Evolutionary conservation across 2,797 vertebrate species (phyloP), one percentile per base, ranked within the genome.

Genomic region (Oreortyx pictus): DNA sequence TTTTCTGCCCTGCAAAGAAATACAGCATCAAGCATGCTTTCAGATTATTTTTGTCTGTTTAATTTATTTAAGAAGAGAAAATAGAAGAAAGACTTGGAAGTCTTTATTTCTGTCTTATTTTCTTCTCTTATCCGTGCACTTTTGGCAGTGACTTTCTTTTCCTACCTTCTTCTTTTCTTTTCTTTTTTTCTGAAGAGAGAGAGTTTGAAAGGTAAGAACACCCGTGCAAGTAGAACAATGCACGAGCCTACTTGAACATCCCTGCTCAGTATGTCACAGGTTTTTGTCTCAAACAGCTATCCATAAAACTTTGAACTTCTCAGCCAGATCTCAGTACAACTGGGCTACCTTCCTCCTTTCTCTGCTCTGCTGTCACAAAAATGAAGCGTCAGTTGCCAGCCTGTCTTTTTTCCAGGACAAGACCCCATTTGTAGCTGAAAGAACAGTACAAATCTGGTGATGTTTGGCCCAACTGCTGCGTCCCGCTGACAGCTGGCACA

Each of bases 391-490:
- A 70, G 56, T 61, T 90, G 64, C 64, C 77, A 95, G 80, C 33
- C 33, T 35, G 24, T 54, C 49, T 89, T 79, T 77, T 93, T 93
- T 76, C 74, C 80, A 92, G 86, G 85, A 79, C 81, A 90, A 91
- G 91, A 88, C 67, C 91, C 92, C 77, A 88, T 91, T 91, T 88
- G 64, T 65, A 92, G 71, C 60, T 86, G 52, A 74, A 93, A 83
- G 76, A 92, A 90, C 88, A 91, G 82, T 57, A 82, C 86, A 94
- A 96, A 91, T 92, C 88, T 96, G 89, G 91, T 61, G 74, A 60
- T 84, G 70, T 29, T 49, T 93, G 87, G 95, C 64, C 74, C 71
- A 72, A 57, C 60, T 65, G 81, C 77, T 61, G 9, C 1, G 44
- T 79, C 95, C 88, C 67, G 92, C 94, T 95, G 92, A 91, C 67